Evolutionary conservation across 1,140 invertebrate genomes (phyloP).

Genomic region (Nymphalis io): DNA sequence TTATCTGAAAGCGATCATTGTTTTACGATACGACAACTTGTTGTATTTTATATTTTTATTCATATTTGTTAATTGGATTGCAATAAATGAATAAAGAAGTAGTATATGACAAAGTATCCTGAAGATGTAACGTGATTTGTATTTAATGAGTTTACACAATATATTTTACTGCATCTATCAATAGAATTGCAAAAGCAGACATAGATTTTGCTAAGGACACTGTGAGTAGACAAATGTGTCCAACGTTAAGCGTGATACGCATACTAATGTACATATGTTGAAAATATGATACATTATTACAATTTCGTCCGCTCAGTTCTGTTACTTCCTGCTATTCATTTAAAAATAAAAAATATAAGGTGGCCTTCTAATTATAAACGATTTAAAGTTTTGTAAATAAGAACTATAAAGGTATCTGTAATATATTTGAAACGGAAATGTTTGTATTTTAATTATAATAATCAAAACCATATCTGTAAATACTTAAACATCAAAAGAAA

Average conservation of each 20-base stretch:
- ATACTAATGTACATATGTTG: constrained; percentile 17
- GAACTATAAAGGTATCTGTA: no score
- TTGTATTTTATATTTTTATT: no score
- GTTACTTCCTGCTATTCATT: not conserved
- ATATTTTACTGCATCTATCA: constrained; percentile 2
- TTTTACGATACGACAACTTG: no score
- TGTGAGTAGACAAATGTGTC: constrained; percentile 15
- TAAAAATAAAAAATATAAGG: not conserved
- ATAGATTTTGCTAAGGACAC: constrained; percentile 28
- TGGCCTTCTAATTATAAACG: not conserved
- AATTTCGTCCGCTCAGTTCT: constrained; percentile 9
- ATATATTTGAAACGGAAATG: no score
- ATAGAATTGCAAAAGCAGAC: constrained; percentile 25
- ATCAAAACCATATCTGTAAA: no score
- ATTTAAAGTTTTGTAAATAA: no score
- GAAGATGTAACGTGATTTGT: constrained; percentile 1
- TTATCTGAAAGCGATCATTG: no score
- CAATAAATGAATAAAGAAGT: not conserved
- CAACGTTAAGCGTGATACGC: constrained; percentile 12
- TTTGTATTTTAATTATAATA: no score
- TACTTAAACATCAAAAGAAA: no score
- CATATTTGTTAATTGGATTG: no score
- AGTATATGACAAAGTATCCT: not conserved
- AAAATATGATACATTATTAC: constrained; percentile 27
- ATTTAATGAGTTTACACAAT: constrained; percentile 8